These are phyloP conservation scores for Anolis sagrei DNA, from an alignment of 2,113 vertebrate genomes.

Conservation along the genomic window DNA sequence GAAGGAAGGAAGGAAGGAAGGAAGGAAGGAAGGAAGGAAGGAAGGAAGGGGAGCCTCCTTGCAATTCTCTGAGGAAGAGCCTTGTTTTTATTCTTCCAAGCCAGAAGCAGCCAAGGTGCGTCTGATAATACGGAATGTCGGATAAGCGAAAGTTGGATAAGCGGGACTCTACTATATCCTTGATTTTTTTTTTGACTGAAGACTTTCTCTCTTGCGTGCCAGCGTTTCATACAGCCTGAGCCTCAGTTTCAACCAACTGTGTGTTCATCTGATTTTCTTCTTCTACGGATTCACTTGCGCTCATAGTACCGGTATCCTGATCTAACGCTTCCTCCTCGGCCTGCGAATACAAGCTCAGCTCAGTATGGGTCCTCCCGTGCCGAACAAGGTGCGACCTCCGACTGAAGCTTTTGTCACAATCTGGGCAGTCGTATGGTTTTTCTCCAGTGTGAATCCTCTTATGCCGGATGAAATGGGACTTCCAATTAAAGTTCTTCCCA, in stretches of 20 bases:
- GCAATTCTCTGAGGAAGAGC: no score
- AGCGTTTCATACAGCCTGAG: not conserved
- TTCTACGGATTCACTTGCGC: not conserved
- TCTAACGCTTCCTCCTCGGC: not conserved
- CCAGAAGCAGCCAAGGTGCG: no score
- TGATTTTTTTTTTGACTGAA: not conserved
- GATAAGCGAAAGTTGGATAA: no score
- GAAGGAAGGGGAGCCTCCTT: no score
- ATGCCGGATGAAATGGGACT: slow-evolving; percentile 12
- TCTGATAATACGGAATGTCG: no score
- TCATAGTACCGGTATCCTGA: not conserved
- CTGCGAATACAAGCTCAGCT: not conserved
- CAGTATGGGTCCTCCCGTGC: slow-evolving; percentile 8
- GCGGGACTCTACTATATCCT: no score
- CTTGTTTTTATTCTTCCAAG: no score
- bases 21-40: no score
- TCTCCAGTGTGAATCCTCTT: slow-evolving; percentile 30
- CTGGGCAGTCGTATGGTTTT: slow-evolving; percentile 1
- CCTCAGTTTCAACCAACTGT: not conserved
- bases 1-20: no score
- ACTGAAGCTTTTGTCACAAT: slow-evolving; percentile 37
- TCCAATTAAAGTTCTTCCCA: slow-evolving; percentile 22
- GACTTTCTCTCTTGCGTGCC: no score
- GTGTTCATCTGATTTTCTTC: not conserved
- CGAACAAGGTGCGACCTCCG: slow-evolving; percentile 13